These are phyloP conservation scores for Coenonympha arcania DNA, from an alignment of 2,888 invertebrate genomes.

Conservation along the genomic window DNA sequence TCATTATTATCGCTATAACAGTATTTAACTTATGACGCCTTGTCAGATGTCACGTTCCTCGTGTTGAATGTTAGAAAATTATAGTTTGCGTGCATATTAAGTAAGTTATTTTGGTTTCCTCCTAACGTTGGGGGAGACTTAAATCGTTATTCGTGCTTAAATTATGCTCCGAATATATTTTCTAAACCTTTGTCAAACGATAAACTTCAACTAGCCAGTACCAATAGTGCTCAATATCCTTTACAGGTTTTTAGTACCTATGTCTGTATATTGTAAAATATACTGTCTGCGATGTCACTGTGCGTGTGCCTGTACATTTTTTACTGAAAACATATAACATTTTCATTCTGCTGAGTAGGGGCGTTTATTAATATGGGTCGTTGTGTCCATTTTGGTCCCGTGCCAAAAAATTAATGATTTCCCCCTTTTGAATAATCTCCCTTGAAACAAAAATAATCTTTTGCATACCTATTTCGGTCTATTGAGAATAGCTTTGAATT, in stretches of 20 bases:
- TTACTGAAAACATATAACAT: neutral
- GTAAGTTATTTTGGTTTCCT: neutral
- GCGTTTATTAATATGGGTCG: constrained; percentile 1
- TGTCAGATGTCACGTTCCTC: neutral
- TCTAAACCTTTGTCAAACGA: too few relatives aligned
- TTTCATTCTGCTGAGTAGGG: neutral
- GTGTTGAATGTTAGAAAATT: neutral
- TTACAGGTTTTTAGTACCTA: too few relatives aligned
- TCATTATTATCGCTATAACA: too few relatives aligned
- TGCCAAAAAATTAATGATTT: constrained; percentile 18
- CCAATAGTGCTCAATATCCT: too few relatives aligned
- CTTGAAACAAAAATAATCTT: constrained; percentile 3
- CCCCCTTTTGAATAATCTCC: constrained; percentile 3
- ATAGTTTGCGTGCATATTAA: neutral
- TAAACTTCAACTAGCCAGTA: too few relatives aligned
- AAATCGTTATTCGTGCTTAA: too few relatives aligned
- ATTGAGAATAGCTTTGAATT: constrained; percentile 15
- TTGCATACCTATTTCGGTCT: constrained; percentile 17
- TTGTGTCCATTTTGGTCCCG: constrained; percentile 16
- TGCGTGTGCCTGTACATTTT: neutral
- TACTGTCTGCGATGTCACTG: neutral
- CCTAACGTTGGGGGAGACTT: neutral
- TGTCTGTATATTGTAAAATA: neutral
- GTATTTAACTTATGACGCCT: constrained; percentile 1
- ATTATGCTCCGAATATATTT: too few relatives aligned